These are phyloP conservation scores for Poeciliopsis turrubarensis DNA, from an alignment of 2,113 vertebrate genomes.

Conservation along the genomic window DNA sequence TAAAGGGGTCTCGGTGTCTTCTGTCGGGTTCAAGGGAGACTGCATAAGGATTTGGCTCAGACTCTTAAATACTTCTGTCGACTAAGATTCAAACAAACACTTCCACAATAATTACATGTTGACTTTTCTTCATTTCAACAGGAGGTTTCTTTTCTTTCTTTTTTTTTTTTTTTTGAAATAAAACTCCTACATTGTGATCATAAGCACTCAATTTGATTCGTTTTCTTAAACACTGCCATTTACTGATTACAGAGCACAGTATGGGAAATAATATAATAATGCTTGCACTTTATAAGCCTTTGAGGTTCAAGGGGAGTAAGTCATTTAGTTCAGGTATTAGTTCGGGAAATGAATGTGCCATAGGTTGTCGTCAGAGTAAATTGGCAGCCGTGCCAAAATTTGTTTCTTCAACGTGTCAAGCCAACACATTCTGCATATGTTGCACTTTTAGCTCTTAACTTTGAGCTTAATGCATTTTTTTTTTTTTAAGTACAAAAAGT, in stretches of 20 bases:
- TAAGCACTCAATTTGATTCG: slow-evolving; percentile 45
- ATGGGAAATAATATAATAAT: slow-evolving; percentile 50
- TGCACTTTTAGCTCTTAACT: slow-evolving; percentile 36
- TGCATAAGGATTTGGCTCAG: slow-evolving; percentile 75
- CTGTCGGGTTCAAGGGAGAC: slow-evolving; percentile 76
- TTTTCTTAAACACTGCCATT: slow-evolving; percentile 41
- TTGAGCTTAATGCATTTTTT: slow-evolving; percentile 33
- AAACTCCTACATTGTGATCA: slow-evolving; percentile 63
- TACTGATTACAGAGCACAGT: slow-evolving; percentile 58
- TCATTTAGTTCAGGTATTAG: slow-evolving; percentile 77
- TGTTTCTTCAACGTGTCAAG: slow-evolving; percentile 34
- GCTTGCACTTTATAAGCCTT: slow-evolving; percentile 26
- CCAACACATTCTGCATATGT: slow-evolving; percentile 29
- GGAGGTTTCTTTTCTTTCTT: slow-evolving; percentile 38
- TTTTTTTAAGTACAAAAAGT: slow-evolving; percentile 20
- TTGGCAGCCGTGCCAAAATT: slow-evolving; percentile 51
- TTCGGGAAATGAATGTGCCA: slow-evolving; percentile 64
- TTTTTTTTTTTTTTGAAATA: slow-evolving; percentile 17
- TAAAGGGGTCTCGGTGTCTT: slow-evolving; percentile 77
- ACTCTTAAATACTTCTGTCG: slow-evolving; percentile 77
- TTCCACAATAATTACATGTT: slow-evolving; percentile 79
- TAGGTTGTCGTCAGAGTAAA: slow-evolving; percentile 53
- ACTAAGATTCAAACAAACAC: slow-evolving; percentile 79
- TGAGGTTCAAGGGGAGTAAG: slow-evolving; percentile 51
- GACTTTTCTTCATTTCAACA: slow-evolving; percentile 62